Percentiles rank a stretch among this genome's conserved stretches.
These are phyloP conservation scores for Choloepus hoffmanni DNA, from an alignment of 2,113 vertebrate genomes.

Conservation along the genomic window DNA sequence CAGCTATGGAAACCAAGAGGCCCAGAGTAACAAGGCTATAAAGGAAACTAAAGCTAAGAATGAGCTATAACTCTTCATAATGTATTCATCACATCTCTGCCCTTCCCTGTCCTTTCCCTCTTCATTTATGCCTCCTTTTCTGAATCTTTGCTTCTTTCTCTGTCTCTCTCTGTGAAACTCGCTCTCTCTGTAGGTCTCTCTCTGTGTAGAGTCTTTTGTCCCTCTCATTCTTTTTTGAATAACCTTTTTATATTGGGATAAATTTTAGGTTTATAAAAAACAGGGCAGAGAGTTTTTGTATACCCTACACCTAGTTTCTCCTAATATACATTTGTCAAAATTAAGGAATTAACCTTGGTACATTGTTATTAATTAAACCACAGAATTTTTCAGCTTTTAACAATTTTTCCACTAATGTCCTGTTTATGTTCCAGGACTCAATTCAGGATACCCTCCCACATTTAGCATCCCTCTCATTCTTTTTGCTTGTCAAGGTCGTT, in stretches of 20 bases:
- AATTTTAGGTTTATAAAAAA: neutral
- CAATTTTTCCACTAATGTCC: neutral
- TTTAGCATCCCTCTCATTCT: neutral
- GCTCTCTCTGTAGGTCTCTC: neutral
- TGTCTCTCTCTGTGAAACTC: neutral
- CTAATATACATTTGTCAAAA: neutral
- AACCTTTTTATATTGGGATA: neutral
- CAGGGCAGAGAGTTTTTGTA: neutral
- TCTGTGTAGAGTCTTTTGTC: neutral
- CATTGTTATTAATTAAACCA: neutral
- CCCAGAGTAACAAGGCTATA: neutral
- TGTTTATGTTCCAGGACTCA: neutral
- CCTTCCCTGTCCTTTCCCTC: neutral
- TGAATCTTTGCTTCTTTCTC: neutral
- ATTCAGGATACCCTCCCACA: neutral
- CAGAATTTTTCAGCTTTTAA: neutral
- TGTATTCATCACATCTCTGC: neutral
- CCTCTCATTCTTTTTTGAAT: neutral
- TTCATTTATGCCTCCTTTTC: neutral
- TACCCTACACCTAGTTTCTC: neutral
- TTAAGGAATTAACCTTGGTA: neutral
- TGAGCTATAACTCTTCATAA: neutral
- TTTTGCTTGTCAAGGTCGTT: neutral
- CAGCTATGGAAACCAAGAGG: neutral
- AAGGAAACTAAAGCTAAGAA: neutral